Evolutionary conservation across 2,113 vertebrate species (phyloP).

Genomic region (Tachysurus fulvidraco): DNA sequence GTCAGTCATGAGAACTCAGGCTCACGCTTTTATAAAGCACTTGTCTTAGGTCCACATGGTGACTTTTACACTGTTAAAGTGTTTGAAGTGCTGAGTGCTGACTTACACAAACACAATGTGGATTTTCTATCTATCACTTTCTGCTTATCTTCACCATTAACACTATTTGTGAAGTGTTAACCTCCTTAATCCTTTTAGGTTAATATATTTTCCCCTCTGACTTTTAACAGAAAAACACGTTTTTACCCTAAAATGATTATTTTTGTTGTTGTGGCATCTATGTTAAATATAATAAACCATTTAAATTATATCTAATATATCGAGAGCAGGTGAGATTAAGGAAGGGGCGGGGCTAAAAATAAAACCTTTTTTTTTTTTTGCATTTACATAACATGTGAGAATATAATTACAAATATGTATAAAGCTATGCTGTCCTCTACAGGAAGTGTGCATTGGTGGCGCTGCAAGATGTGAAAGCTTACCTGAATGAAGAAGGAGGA

Average conservation of each 20-base stretch:
- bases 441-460: constrained; percentile 93
- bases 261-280: neutral
- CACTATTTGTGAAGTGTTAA: no score
- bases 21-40: neutral
- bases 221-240: no score
- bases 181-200: neutral
- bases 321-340: neutral
- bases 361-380: neutral
- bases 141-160: neutral
- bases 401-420: neutral
- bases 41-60: neutral
- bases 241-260: no score
- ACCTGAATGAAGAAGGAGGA: constrained; percentile 85
- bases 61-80: no score
- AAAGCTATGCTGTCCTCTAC: constrained; percentile 26
- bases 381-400: neutral
- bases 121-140: neutral
- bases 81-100: no score
- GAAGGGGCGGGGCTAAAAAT: neutral
- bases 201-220: neutral
- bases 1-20: neutral
- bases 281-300: neutral
- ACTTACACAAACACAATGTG: neutral
- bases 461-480: constrained; percentile 86
- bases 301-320: neutral